phyloP scores from a whole-genome alignment of 2,113 vertebrate species.

The Pomatostomus ruficeps region DNA sequence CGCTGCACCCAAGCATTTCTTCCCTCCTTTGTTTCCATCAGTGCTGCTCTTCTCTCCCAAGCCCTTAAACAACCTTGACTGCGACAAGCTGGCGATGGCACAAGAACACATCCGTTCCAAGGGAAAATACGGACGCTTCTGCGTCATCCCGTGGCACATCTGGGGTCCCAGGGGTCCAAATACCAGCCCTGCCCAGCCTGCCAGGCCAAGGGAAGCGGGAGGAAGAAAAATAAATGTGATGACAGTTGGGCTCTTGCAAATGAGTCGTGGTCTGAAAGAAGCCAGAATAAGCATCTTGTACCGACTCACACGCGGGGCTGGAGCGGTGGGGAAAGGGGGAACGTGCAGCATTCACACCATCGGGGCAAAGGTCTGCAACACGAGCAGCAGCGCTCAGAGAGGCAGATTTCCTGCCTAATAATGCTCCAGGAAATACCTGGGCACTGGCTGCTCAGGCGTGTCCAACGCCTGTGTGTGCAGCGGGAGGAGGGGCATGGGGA shows the following conservation, averaged over 20 bases:
- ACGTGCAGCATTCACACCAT: neutral
- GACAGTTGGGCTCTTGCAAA: conserved; percentile 22
- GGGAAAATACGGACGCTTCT: neutral
- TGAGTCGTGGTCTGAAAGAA: neutral
- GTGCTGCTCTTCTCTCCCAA: neutral
- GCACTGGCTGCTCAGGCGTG: neutral
- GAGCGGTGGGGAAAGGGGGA: fast-evolving
- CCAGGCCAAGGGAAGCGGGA: neutral
- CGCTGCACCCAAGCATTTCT: neutral
- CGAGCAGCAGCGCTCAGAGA: neutral
- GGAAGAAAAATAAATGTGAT: conserved; percentile 43
- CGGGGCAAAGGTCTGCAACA: conserved; percentile 31
- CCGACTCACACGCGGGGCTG: fast-evolving
- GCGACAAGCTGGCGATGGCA: neutral
- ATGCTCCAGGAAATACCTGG: neutral
- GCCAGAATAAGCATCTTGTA: neutral
- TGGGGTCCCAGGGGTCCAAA: neutral
- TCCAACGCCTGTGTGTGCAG: fast-evolving
- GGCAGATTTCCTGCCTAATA: conserved; percentile 19
- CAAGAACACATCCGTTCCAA: neutral
- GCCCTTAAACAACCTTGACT: neutral
- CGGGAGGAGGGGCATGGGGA: neutral
- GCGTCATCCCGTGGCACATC: neutral
- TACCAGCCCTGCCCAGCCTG: neutral
- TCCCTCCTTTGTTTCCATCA: neutral